Percentiles rank a stretch among this genome's conserved stretches.
Conservation (phyloP, 2,113 vertebrate genomes). For the Scatophagus argus region DNA sequence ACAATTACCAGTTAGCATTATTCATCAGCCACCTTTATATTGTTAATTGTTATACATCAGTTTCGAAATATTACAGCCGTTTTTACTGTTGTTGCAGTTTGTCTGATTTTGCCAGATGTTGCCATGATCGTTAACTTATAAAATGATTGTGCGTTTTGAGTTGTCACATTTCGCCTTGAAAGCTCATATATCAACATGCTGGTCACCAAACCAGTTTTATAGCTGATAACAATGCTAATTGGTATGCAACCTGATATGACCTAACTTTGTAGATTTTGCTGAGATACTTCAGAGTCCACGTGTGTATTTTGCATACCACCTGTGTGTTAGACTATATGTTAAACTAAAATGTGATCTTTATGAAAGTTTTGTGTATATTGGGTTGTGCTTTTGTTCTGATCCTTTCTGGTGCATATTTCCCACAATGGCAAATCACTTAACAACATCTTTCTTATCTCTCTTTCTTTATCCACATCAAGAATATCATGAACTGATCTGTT, state of each 20-base stretch:
- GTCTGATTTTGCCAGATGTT: background rate
- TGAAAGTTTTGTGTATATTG: background rate
- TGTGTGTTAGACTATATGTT: slow-evolving; percentile 2
- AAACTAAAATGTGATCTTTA: slow-evolving; percentile 1
- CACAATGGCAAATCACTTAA: slow-evolving; percentile 17
- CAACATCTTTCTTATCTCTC: slow-evolving; percentile 28
- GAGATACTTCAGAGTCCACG: background rate
- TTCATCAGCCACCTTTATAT: background rate
- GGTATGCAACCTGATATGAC: background rate
- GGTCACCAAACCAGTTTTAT: slow-evolving; percentile 12
- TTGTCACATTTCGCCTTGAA: background rate
- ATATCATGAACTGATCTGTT: slow-evolving; percentile 36
- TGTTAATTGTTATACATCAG: background rate
- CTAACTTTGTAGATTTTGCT: background rate
- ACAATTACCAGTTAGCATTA: background rate
- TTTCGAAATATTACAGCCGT: background rate
- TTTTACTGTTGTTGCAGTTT: background rate
- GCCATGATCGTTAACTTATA: background rate
- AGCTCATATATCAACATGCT: background rate
- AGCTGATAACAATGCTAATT: slow-evolving; percentile 6
- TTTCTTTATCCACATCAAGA: slow-evolving; percentile 28
- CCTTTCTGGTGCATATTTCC: slow-evolving; percentile 21
- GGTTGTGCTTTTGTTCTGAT: background rate
- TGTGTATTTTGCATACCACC: background rate
- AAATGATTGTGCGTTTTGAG: background rate